Base-by-base conservation (phyloP, 2,797 vertebrate species). In the Coregonus sp. region DNA sequence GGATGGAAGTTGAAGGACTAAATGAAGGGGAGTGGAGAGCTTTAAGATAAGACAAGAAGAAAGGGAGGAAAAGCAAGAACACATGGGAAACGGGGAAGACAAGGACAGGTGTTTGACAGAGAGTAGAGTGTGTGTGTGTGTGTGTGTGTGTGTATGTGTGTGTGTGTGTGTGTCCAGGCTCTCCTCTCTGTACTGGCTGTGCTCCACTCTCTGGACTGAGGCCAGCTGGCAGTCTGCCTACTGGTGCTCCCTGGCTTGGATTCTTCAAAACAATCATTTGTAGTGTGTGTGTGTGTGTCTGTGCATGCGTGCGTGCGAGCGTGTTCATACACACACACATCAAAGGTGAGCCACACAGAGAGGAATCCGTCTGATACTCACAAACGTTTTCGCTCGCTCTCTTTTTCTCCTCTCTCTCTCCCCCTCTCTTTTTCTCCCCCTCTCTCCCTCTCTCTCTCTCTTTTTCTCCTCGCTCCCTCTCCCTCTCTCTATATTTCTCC, bases 191-290 rank as follows among this genome's bases (percentile, higher is more conserved):
- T 77, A 85, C 87, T 94, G 90, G 93, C 91, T 89, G 76, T 54
- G 78, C 80, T 92, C 95, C 92, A 89, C 93, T 94, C 93, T 93
- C 89, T 97, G 97, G 96, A 95, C 78, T 81, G 80, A 82, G 94
- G 96, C 97, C 97, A 98, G 95, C 94, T 97, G 96, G 97, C 96
- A 95, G 85, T 84, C 84, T 56, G 92, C 94, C 86, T 87, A 88
- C 91, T 16, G 88, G 93, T 95, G 95, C 95, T 94, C 93, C 92
- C 91, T 92, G 90, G 88, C 92, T 93, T 91, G 89, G 92, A 91
- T 92, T 92, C 90, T 91, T 93, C 93, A 94, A 93, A 93, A 93
- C 92, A 94, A 93, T 93, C 89, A 94, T 92, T 93, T 93, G 93
- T 90, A 69, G 72, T 70, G 70, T 47, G 74, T 50, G 78, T 73